Evolutionary conservation across 2,888 invertebrate species (phyloP), one percentile per base, ranked within the genome.

Genomic region (Drosophila kanekoi): DNA sequence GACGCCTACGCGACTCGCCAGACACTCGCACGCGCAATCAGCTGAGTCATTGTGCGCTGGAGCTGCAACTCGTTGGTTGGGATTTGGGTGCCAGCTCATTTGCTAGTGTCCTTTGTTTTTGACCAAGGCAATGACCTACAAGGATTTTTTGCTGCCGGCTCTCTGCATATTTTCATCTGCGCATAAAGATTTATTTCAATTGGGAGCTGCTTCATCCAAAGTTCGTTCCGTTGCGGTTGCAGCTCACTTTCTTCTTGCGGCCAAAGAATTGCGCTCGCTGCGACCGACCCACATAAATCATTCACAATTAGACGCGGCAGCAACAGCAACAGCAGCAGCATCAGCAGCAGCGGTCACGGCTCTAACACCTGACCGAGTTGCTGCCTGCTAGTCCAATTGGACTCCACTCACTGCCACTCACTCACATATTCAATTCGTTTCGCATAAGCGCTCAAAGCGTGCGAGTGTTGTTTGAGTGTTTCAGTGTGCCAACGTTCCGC

Each of bases 231-330:
- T 16, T 40, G 40, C 10, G 40, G 40, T 18, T 37, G 72, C 70
- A 79, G 79, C 72, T 78, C 75, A 75, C 79, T 78, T 78, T 78
- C 77, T 78, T 78, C 62, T 72, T 44, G 72, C 41, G 37, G 62
- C 63, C 18, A 45, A 65, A 75, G 75, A 75, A 75, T 65, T 47
- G 75, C 58, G 58, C 61, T 66, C 53, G 81, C 71, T 70, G 70
- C 81, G 59, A 77, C 80, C 85, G 83, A 86, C 83, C 83, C 83
- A 84, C 83, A 84, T 87, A 84, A 84, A 84, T 84, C 84, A 84
- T 86, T 84, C 73, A 87, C 79, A 84, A 84, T 84, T 86, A 86
- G 83, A 84, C 69, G 81, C 87, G 77, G 79, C 79, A 67, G 76
- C 80, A 77, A 45, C 58, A 38, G 6, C 45, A n/a, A n/a, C n/a